Base-by-base conservation (phyloP, 2,113 vertebrate genomes). In the Amblyopsis rosae region DNA sequence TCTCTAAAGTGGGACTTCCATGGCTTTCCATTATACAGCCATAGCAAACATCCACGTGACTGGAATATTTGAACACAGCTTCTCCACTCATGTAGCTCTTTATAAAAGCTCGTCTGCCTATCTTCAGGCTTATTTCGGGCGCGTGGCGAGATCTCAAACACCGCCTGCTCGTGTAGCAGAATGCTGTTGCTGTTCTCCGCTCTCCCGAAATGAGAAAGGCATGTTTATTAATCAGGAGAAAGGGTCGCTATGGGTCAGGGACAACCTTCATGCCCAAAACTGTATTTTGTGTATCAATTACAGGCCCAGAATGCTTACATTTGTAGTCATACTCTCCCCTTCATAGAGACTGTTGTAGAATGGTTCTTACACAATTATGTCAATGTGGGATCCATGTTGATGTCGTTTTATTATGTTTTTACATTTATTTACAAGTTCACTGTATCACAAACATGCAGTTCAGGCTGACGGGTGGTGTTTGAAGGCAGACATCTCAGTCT, bases 1-100 rank as follows among this genome's bases (percentile, higher is more conserved):
- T 48, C 59, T 79, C 63, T 11, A 10, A 9, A 32, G 6, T 81
- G 87, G 86, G 74, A 89, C 72, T 88, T 88, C 88, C 86, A 87
- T 66, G 51, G 26, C 26, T 26, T 26, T 26, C 67, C 9, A 51
- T 35, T 35, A 75, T 70, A 67, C 74, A 68, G 6, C 57, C 11
- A 81, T 63, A 75, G 62, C 49, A 58, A 69, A 19, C 12, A 59
- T 83, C 6, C 87, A 87, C 86, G 86, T 88, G 86, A 87, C 74
- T 72, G 9, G 47, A 66, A 70, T 69, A 67, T 55, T 59, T 54
- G 26, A 64, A 75, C 48, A 35, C 5, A 41, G 35, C 53, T 64
- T 72, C 57, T 53, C 69, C 53, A 53, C 53, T 59, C 26, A 46
- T 60, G 26, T 13, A 15, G 35, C 35, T 59, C 55, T 75, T 51